Evolutionary conservation across 2,113 vertebrate genomes (phyloP).

Genomic region (Henicopernis longicauda): DNA sequence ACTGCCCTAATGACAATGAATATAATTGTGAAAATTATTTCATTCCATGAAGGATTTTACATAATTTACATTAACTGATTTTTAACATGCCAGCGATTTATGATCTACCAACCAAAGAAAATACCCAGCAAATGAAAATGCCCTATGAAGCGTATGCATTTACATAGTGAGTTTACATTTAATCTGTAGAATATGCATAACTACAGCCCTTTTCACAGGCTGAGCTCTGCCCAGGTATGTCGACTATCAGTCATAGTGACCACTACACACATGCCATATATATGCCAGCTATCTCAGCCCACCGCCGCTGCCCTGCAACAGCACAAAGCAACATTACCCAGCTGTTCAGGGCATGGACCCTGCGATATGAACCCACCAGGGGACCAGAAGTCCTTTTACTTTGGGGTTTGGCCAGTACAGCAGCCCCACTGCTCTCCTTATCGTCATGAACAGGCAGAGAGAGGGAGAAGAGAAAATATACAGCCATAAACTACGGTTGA

Average conservation of each 20-base stretch:
- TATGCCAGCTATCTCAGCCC: background rate
- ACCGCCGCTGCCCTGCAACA: background rate
- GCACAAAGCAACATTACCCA: background rate
- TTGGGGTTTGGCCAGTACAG: background rate
- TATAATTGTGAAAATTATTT: background rate
- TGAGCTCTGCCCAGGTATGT: background rate
- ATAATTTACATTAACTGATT: background rate
- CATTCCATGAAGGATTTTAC: background rate
- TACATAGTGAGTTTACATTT: background rate
- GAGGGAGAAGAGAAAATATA: background rate
- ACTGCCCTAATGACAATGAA: background rate
- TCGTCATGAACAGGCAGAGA: background rate
- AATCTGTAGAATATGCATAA: background rate
- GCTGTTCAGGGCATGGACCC: rapidly evolving
- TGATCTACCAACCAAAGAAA: background rate
- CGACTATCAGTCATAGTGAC: background rate
- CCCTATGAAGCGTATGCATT: background rate
- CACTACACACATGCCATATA: background rate
- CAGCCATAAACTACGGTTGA: background rate
- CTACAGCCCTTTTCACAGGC: background rate
- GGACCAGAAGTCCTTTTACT: background rate
- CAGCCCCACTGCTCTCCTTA: background rate
- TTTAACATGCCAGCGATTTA: slow-evolving; percentile 2
- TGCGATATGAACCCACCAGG: background rate
- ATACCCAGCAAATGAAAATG: background rate